These are phyloP conservation scores for Atta colombica DNA, from an alignment of 1,140 invertebrate genomes.

Conservation along the genomic window DNA sequence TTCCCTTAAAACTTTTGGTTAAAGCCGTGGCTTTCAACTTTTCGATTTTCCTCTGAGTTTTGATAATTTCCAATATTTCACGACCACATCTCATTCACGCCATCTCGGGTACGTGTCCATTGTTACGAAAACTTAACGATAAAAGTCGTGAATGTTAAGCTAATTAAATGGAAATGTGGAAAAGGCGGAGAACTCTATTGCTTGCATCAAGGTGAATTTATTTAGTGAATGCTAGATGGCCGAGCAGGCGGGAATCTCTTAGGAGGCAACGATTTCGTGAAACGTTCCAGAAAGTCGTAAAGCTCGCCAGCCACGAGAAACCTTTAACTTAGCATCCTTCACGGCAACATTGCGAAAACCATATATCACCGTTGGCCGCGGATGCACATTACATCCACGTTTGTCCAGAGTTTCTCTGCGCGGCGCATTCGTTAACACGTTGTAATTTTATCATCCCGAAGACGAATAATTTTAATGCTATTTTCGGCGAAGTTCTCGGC, in stretches of 20 bases:
- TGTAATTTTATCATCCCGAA: constrained; percentile 52
- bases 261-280: constrained; percentile 43
- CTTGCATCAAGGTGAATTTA: constrained; percentile 30
- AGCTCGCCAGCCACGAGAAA: constrained; percentile 33
- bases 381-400: constrained; percentile 38
- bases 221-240: constrained; percentile 30
- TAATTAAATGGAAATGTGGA: constrained; percentile 35
- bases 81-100: not conserved
- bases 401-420: constrained; percentile 32
- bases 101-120: constrained; percentile 28
- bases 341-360: constrained; percentile 40
- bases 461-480: constrained; percentile 57
- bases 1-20: constrained; percentile 36
- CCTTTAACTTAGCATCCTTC: constrained; percentile 46
- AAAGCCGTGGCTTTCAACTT: constrained; percentile 38
- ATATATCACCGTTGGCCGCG: constrained; percentile 44
- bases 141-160: constrained; percentile 41
- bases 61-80: constrained; percentile 10
- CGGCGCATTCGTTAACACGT: constrained; percentile 16
- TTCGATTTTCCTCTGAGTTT: constrained; percentile 28
- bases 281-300: constrained; percentile 56
- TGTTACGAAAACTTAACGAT: constrained; percentile 18
- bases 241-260: constrained; percentile 21
- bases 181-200: not conserved
- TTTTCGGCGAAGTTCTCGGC: constrained; percentile 23